phyloP scores from a whole-genome alignment of 1,140 invertebrate genomes.

The Drosophila funebris region DNA sequence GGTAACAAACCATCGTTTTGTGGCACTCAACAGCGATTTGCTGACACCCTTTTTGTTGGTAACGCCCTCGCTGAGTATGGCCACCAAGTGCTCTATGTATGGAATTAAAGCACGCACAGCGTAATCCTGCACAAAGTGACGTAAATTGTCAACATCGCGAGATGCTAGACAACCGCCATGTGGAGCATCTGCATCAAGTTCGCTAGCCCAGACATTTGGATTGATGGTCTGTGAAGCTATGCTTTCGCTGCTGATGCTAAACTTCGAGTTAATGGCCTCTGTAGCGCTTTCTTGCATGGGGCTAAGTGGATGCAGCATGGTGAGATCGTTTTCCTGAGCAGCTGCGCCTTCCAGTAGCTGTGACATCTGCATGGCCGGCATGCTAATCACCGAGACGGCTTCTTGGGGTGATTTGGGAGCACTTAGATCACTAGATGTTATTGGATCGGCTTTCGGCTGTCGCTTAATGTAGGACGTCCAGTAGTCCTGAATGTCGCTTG shows the following conservation, averaged over 20 bases:
- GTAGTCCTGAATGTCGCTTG: conserved; percentile 89
- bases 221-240: conserved; percentile 85
- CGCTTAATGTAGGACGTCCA: conserved; percentile 92
- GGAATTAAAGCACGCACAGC: conserved; percentile 93
- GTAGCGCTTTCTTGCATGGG: conserved; percentile 84
- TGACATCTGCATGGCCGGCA: conserved; percentile 84
- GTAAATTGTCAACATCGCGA: conserved; percentile 93
- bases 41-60: conserved; percentile 96
- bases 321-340: conserved; percentile 60
- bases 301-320: conserved; percentile 87
- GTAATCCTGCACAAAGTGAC: conserved; percentile 94
- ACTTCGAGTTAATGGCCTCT: conserved; percentile 80
- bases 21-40: conserved; percentile 95
- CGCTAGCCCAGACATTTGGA: conserved; percentile 86
- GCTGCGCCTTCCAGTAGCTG: conserved; percentile 55
- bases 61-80: conserved; percentile 92
- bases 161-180: conserved; percentile 91
- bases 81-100: conserved; percentile 94
- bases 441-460: conserved; percentile 85
- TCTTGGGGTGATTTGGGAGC: conserved; percentile 87
- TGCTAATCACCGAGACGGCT: conserved; percentile 84
- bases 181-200: conserved; percentile 84
- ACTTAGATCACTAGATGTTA: conserved; percentile 86
- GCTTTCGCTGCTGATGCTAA: conserved; percentile 86
- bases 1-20: conserved; percentile 97